Evolutionary conservation across 2,113 vertebrate genomes (phyloP).

Genomic region (Suricata suricatta): DNA sequence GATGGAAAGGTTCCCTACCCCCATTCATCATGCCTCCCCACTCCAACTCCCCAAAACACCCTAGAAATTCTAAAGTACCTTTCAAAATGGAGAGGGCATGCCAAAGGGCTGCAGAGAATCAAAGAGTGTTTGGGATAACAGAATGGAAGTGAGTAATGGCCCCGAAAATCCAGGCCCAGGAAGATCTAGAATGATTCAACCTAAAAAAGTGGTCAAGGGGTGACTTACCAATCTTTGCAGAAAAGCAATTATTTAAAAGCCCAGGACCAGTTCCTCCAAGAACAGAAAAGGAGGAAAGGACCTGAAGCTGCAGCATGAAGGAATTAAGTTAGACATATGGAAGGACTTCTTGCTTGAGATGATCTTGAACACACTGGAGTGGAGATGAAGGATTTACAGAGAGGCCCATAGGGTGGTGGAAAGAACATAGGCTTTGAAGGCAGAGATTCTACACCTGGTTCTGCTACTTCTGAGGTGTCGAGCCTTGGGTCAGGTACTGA

Average conservation of each 20-base stretch:
- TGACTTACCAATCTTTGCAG: slow-evolving; percentile 10
- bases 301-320: background rate
- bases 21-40: background rate
- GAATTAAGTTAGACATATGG: background rate
- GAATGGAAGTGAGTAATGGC: background rate
- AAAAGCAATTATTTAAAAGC: slow-evolving; percentile 20
- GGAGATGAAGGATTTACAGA: background rate
- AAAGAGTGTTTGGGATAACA: background rate
- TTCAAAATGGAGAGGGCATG: slow-evolving; percentile 10
- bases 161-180: background rate
- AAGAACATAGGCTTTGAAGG: background rate
- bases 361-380: background rate
- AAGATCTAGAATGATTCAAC: slow-evolving; percentile 16
- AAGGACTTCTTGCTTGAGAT: background rate
- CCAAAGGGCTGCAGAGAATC: background rate
- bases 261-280: background rate
- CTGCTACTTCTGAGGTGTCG: background rate
- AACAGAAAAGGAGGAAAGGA: background rate
- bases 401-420: background rate
- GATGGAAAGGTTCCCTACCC: background rate
- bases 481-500: background rate
- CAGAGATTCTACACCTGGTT: background rate
- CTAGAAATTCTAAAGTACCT: slow-evolving; percentile 27
- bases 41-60: background rate
- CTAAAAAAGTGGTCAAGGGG: background rate